Base-by-base conservation (phyloP, 1,140 invertebrate genomes). In the Drosophila fuyamai region DNA sequence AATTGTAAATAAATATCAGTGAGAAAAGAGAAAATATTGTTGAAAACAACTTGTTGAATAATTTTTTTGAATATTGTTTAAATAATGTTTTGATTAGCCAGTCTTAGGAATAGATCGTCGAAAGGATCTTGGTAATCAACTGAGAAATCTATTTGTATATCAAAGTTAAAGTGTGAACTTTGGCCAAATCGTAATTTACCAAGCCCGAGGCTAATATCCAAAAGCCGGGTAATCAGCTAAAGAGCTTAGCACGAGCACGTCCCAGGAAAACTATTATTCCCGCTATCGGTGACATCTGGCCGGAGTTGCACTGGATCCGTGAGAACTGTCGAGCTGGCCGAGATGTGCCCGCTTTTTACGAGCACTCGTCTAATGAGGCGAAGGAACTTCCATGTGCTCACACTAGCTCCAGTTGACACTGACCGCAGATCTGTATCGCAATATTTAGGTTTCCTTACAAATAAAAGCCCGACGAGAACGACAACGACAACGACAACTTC, bases 361-460 rank as follows among this genome's bases (percentile, higher is more conserved):
- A 76, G 47, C 41, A 44, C 61, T 66, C 72, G 55, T 76, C 73
- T 76, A 76, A 76, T 76, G 73, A 76, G 74, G 36, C 54, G 27
- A 46, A 76, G 65, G 68, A 71, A 58, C 65, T 68, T 29, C 16
- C 65, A 29, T 23, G 23, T 23, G 23, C 68, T 38, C 57, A 35
- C 57, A 55, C 18, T 50, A 58, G 76, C 67, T 62, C 43, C 51
- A 67, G 81, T 78, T 82, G 83, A 85, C 83, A 85, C 83, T 85
- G 83, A 76, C 79, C 82, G 70, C 65, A 83, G 84, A 88, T 88
- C 60, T 48, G 72, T 89, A 88, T 88, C 83, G 70, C 76, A 78
- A 80, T 88, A 84, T 89, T 84, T 89, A 84, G 83, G 83, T 89
- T 88, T 67, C 63, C 79, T 61, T 61, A 74, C 61, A 81, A 77